These are phyloP conservation scores for Synanthedon andrenaeformis DNA, from an alignment of 2,888 invertebrate genomes.

Conservation along the genomic window DNA sequence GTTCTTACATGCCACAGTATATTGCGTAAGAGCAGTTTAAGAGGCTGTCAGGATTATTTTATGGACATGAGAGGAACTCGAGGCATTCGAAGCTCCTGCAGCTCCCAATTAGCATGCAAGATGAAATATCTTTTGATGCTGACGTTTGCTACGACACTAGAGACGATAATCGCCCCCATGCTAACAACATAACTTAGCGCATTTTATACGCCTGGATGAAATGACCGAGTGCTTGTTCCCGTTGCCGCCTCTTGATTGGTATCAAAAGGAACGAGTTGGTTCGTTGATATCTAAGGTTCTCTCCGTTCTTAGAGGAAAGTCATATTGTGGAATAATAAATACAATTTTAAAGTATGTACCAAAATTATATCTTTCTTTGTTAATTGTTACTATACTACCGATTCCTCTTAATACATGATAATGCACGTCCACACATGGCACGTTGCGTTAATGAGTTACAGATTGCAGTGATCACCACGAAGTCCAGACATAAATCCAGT, in stretches of 20 bases:
- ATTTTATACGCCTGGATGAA: constrained; percentile 7
- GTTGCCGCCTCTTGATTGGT: background rate
- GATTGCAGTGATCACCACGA: too few relatives aligned
- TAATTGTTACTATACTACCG: too few relatives aligned
- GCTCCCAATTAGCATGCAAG: constrained; percentile 38
- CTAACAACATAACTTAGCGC: constrained; percentile 18
- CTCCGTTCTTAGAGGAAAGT: too few relatives aligned
- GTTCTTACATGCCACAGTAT: background rate
- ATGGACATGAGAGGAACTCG: background rate
- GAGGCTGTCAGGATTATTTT: background rate
- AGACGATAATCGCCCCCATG: constrained; percentile 19
- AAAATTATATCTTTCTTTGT: too few relatives aligned
- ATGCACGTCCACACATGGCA: too few relatives aligned
- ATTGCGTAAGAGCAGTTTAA: background rate
- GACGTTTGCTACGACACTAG: constrained; percentile 17
- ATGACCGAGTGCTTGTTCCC: constrained; percentile 3
- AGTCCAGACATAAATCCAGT: too few relatives aligned
- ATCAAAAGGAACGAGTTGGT: too few relatives aligned
- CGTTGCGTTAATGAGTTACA: too few relatives aligned
- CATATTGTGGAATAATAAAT: too few relatives aligned
- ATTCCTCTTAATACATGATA: too few relatives aligned
- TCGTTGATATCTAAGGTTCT: too few relatives aligned
- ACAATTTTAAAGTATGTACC: too few relatives aligned
- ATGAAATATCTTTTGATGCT: constrained; percentile 19
- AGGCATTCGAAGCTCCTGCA: background rate